Evolutionary conservation across 2,113 vertebrate species (phyloP).

Genomic region (Rhinogobius similis): DNA sequence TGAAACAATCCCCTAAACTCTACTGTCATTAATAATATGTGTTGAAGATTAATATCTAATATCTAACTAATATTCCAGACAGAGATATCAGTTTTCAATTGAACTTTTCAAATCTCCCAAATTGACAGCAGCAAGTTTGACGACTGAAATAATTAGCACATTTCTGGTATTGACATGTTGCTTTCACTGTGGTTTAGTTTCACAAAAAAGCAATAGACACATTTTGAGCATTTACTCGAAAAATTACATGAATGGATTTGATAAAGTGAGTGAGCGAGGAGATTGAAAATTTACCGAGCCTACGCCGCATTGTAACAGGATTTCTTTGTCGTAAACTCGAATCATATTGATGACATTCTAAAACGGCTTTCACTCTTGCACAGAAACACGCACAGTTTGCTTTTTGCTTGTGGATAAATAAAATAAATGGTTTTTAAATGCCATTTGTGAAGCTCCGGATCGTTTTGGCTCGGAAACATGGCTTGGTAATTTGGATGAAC

Average conservation of each 20-base stretch:
- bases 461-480: neutral
- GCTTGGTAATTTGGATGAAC: neutral
- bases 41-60: too few species aligned
- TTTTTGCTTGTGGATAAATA: neutral
- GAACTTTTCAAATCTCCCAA: neutral
- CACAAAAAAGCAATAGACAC: neutral
- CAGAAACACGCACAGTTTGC: neutral
- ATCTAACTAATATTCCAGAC: too few species aligned
- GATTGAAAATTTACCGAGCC: neutral
- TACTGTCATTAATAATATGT: too few species aligned
- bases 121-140: neutral
- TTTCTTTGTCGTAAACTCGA: neutral
- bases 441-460: neutral
- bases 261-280: neutral
- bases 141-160: too few species aligned
- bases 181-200: neutral
- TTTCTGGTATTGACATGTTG: neutral
- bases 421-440: constrained; percentile 5
- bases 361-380: neutral
- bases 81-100: too few species aligned
- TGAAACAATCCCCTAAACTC: too few species aligned
- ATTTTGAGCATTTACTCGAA: neutral
- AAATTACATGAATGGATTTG: neutral
- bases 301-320: neutral
- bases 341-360: constrained; percentile 4